Percentiles rank a stretch among this genome's conserved stretches.
Conservation (phyloP, 2,888 invertebrate species). For the Mesorhabditis sp. region DNA sequence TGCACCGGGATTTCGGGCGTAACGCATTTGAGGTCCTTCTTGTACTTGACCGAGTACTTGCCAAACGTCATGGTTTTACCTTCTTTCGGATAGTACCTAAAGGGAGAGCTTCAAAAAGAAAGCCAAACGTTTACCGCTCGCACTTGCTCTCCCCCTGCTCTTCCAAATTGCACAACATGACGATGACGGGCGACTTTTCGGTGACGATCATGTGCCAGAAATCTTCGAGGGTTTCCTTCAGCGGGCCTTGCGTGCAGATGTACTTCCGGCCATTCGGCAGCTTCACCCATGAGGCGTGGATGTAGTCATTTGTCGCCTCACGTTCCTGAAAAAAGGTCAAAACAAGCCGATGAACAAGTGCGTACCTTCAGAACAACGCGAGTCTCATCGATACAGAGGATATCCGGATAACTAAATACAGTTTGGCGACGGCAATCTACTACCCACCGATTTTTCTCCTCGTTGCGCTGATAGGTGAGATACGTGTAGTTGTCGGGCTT, state of each 20-base stretch:
- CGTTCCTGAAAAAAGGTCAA: slow-evolving; percentile 11
- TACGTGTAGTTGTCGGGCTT: slow-evolving; percentile 6
- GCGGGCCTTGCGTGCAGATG: slow-evolving; percentile 68
- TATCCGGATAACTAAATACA: slow-evolving; percentile 22
- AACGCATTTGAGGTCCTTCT: background rate
- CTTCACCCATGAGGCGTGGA: slow-evolving; percentile 38
- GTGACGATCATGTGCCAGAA: slow-evolving; percentile 99
- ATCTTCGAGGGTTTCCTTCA: slow-evolving; percentile 81
- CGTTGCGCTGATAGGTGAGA: background rate
- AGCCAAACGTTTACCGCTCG: background rate
- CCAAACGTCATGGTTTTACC: background rate
- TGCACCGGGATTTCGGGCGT: background rate
- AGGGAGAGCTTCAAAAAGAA: background rate
- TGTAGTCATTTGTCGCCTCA: slow-evolving; percentile 28
- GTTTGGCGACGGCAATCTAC: background rate
- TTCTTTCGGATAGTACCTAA: slow-evolving; percentile 1
- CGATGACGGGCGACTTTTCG: slow-evolving; percentile 90
- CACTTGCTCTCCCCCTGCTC: slow-evolving; percentile 11
- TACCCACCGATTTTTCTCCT: background rate
- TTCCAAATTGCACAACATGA: slow-evolving; percentile 68
- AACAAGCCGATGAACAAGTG: background rate
- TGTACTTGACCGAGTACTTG: background rate
- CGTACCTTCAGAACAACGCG: slow-evolving; percentile 23
- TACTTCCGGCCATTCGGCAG: slow-evolving; percentile 27
- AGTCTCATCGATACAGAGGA: slow-evolving; percentile 23